Percentiles rank a stretch among this genome's conserved stretches.
These are phyloP conservation scores for Octodon degus DNA, from an alignment of 2,113 vertebrate genomes.

Conservation along the genomic window DNA sequence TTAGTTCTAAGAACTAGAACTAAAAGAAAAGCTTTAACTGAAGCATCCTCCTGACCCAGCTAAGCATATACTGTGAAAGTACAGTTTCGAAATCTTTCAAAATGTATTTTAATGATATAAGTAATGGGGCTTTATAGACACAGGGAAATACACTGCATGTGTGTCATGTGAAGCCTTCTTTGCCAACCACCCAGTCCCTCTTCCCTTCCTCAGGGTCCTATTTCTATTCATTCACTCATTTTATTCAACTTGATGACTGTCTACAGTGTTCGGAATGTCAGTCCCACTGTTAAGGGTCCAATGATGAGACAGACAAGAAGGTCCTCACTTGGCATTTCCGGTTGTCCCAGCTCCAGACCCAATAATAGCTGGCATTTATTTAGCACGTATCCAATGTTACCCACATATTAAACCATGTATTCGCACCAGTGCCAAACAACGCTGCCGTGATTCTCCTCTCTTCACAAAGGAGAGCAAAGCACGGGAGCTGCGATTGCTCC, in stretches of 20 bases:
- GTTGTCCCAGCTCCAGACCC: background rate
- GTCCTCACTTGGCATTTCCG: no score
- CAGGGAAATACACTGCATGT: background rate
- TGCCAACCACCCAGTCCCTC: background rate
- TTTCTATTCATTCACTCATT: background rate
- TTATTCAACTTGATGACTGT: background rate
- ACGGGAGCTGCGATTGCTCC: background rate
- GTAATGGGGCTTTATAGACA: background rate
- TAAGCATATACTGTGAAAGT: background rate
- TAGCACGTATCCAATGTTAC: background rate
- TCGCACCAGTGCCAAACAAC: background rate
- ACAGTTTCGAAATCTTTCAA: background rate
- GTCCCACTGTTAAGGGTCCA: background rate
- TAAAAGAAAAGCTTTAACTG: background rate
- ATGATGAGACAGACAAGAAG: background rate
- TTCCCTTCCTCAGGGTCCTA: background rate
- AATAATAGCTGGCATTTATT: background rate
- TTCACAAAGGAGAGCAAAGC: slow-evolving; percentile 11
- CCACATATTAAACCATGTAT: background rate
- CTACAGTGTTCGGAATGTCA: background rate
- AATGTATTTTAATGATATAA: background rate
- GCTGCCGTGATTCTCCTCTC: background rate
- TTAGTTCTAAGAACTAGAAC: background rate
- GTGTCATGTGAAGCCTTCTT: background rate
- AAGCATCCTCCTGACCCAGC: background rate